Base-by-base conservation (phyloP, 2,888 invertebrate species). In the Sarcophaga caerulescens region DNA sequence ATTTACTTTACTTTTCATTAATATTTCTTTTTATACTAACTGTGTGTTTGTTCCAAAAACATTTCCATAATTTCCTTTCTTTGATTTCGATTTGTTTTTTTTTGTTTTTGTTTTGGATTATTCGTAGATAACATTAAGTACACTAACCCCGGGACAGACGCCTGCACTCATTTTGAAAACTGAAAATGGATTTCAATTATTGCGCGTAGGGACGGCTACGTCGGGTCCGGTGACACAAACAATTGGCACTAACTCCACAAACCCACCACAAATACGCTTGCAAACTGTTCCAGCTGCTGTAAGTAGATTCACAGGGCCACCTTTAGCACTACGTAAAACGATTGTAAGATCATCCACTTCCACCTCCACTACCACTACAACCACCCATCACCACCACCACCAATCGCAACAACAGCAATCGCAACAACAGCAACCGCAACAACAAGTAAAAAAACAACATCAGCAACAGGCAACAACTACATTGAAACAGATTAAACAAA, bases 171-270 rank as follows among this genome's bases (percentile, higher is more conserved):
- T 99, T 93, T 95, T 99, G 93, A 98, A 98, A 95, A 99, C 98
- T 92, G 99, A 99, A 94, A 98, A 97, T 95, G 99, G 99, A 92
- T 97, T 97, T 94, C 98, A 99, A 94, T 94, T 99, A 93, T 94
- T 99, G 92, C 96, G 98, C 93, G 97, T 98, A 90, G 97, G 97
- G 89, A 97, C 97, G 89, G 96, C 97, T 88, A 95, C 97, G 84
- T 93, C 95, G 85, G 94, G 95, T 89, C 94, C 94, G 87, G 90
- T 91, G 88, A 92, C 92, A 89, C 94, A 93, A 89, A 93, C 93
- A 88, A 91, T 93, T 89, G 94, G 95, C 90, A 90, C 92, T 88
- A 94, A 95, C 91, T 94, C 94, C 92, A 94, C 95, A 90, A 95
- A 94, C 92, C 93, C 95, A 92, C 96, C 96, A 93, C 95, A 96